Base-by-base conservation (phyloP, 2,113 vertebrate genomes). In the Cephalopterus ornatus region DNA sequence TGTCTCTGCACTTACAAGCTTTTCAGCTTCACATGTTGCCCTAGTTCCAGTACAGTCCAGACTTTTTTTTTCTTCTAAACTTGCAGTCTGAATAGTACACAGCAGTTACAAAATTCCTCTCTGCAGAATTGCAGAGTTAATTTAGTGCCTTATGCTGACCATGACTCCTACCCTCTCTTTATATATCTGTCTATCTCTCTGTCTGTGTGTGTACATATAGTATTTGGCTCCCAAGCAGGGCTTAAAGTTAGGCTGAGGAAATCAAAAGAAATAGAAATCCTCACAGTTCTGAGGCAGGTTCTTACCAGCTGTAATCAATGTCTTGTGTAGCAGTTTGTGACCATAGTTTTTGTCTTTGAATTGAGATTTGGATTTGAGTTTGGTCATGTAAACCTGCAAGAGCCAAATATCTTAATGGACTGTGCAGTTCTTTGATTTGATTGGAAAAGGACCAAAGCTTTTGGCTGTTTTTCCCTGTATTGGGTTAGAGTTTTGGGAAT, bases 71-170 rank as follows among this genome's bases (percentile, higher is more conserved):
- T 76, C 24, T 95, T 95, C 74, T 91, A 49, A 92, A 75, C 56
- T 62, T 86, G 68, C 47, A 59, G 58, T 89, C 72, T 95, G 80
- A 81, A 58, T 41, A 74, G 80, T 81, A 46, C 75, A 72, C 47
- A 86, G 59, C 62, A 67, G 80, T 71, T 94, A 47, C n/a, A 95
- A 87, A 79, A 86, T 86, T 90, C 10, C 89, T 78, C 32, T 85
- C 73, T 89, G 39, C 32, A 83, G 76, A 94, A 78, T 58, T 71
- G 32, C 74, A 46, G 49, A 73, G 73, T 85, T 79, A 84, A 12
- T 96, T 79, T 77, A 89, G 63, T 94, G 33, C 62, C 78, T 73
- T 85, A 35, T 22, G 11, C 21, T 88, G 39, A 56, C 46, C 22
- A 21, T 81, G 46, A 56, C 44, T 59, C 8, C 24, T 68, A 50